phyloP scores from a whole-genome alignment of 2,113 vertebrate species.

The Muscicapa adusta region DNA sequence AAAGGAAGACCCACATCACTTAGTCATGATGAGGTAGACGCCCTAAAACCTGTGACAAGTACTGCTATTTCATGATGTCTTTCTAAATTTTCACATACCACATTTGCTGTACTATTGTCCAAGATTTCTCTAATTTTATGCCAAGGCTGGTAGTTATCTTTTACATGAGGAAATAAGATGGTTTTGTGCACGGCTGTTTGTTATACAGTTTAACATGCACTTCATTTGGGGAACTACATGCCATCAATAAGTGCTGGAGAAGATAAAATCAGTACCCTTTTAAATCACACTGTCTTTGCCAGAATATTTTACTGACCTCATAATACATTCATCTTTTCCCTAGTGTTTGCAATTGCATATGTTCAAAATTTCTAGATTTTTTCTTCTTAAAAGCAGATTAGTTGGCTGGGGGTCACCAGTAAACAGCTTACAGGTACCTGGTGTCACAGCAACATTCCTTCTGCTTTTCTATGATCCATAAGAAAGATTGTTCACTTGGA shows the following conservation, averaged over 20 bases:
- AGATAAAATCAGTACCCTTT: not conserved
- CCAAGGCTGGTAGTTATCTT: not conserved
- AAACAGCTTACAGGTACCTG: not conserved
- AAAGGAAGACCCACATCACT: not conserved
- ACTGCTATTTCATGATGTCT: not conserved
- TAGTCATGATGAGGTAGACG: not conserved
- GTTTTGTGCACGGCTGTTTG: not conserved
- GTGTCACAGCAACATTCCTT: not conserved
- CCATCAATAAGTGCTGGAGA: not conserved
- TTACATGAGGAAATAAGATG: not conserved
- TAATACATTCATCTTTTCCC: not conserved
- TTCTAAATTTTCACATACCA: not conserved
- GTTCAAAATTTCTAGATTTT: not conserved
- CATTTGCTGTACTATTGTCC: not conserved
- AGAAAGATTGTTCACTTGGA: not conserved
- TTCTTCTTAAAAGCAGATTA: not conserved
- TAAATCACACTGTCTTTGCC: not conserved
- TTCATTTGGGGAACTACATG: not conserved
- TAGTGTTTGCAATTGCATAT: not conserved
- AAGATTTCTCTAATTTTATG: not conserved
- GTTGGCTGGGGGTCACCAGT: not conserved
- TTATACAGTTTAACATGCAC: not conserved
- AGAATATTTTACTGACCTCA: not conserved
- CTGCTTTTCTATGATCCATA: not conserved
- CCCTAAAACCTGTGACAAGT: not conserved